Conservation (phyloP, 2,888 invertebrate species). For the Leptinotarsa juncta region DNA sequence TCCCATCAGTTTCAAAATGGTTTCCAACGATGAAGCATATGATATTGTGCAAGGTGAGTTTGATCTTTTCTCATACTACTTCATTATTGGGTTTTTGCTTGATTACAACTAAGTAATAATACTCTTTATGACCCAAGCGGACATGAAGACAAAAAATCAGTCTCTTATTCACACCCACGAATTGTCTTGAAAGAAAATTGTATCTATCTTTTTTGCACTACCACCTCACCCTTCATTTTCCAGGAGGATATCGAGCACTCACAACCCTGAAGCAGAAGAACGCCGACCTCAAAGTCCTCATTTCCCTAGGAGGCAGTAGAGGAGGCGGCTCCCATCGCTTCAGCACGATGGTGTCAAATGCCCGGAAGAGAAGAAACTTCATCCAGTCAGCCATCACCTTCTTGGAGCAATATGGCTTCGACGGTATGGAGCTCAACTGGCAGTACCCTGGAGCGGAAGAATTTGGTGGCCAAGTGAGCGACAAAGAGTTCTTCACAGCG, state of each 20-base stretch:
- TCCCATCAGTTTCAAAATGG: conserved; percentile 72
- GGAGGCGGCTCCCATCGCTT: conserved; percentile 74
- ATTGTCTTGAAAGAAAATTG: no score
- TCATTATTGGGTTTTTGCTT: neutral
- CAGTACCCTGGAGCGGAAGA: conserved; percentile 74
- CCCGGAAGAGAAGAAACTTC: conserved; percentile 70
- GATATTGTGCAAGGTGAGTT: conserved; percentile 77
- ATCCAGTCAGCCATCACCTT: conserved; percentile 75
- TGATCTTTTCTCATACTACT: neutral
- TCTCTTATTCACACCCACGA: no score
- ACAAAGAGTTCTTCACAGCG: conserved; percentile 62
- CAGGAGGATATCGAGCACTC: conserved; percentile 80
- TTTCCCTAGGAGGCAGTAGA: conserved; percentile 79
- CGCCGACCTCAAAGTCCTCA: conserved; percentile 75
- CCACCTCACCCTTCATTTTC: conserved; percentile 13
- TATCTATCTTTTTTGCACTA: no score
- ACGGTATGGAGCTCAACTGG: conserved; percentile 87
- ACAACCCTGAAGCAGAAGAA: conserved; percentile 76
- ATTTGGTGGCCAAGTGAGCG: conserved; percentile 64
- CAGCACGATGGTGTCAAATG: conserved; percentile 72
- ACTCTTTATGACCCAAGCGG: no score
- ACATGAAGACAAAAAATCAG: no score
- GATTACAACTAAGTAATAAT: no score
- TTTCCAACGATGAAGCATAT: conserved; percentile 76
- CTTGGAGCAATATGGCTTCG: conserved; percentile 77